Conservation (phyloP, 2,888 invertebrate genomes). For the Thera britannica region DNA sequence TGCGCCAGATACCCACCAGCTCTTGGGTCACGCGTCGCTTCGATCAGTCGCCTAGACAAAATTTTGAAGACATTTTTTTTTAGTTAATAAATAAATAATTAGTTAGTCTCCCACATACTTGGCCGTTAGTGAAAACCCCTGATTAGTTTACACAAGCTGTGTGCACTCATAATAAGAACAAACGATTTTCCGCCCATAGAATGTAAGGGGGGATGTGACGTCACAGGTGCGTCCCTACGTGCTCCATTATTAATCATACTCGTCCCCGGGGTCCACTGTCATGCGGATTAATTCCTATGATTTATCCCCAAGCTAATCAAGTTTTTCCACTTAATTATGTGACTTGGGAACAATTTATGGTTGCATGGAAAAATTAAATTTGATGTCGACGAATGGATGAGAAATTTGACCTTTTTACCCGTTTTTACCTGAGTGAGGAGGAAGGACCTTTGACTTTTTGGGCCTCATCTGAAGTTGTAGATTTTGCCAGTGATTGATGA, state of each 20-base stretch:
- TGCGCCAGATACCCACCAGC: too few relatives aligned
- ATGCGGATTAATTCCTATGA: constrained; percentile 39
- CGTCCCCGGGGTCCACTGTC: constrained; percentile 22
- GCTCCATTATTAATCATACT: constrained; percentile 31
- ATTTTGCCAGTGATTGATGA: too few relatives aligned
- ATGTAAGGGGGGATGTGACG: neutral
- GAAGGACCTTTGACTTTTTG: neutral
- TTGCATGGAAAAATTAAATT: constrained; percentile 10
- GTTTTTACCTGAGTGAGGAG: neutral
- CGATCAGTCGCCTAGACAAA: too few relatives aligned
- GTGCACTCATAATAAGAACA: neutral
- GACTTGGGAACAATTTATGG: constrained; percentile 37
- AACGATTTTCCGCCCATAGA: neutral
- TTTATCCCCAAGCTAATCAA: constrained; percentile 44
- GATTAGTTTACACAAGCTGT: neutral
- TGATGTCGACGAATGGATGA: constrained; percentile 6
- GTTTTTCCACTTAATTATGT: constrained; percentile 44
- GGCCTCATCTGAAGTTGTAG: too few relatives aligned
- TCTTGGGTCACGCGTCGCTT: too few relatives aligned
- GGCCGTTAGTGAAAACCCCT: neutral
- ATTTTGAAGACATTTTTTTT: too few relatives aligned
- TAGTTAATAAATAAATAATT: too few relatives aligned
- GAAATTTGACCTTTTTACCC: neutral
- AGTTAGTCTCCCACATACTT: neutral
- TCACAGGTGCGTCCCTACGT: constrained; percentile 26